phyloP scores from a whole-genome alignment of 2,888 invertebrate genomes.

The Brenthis hecate region DNA sequence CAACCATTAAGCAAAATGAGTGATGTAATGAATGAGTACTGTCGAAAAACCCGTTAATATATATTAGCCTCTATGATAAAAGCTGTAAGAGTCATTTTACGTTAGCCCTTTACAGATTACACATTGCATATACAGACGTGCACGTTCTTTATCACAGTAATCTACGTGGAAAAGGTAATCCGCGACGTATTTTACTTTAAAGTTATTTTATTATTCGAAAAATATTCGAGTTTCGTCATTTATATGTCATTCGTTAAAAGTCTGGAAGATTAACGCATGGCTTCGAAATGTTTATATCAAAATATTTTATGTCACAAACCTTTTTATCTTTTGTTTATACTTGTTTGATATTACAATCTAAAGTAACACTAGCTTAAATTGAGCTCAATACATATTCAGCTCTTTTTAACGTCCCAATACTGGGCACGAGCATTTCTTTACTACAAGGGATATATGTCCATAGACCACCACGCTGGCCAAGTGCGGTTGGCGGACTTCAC shows the following conservation, averaged over 20 bases:
- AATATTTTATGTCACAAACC: too few relatives aligned
- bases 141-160: conserved; percentile 29
- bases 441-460: too few relatives aligned
- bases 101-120: neutral
- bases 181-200: conserved; percentile 30
- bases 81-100: conserved; percentile 10
- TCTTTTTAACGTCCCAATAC: too few relatives aligned
- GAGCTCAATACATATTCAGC: too few relatives aligned
- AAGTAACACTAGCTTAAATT: too few relatives aligned
- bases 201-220: conserved; percentile 30
- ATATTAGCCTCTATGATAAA: conserved; percentile 7
- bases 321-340: too few relatives aligned
- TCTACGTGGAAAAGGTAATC: conserved; percentile 34
- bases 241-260: conserved; percentile 16
- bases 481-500: too few relatives aligned
- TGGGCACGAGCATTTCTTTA: too few relatives aligned
- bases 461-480: too few relatives aligned
- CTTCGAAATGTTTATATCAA: conserved; percentile 7
- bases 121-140: neutral
- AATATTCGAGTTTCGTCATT: conserved; percentile 17
- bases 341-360: too few relatives aligned
- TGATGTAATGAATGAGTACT: conserved; percentile 25
- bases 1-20: conserved; percentile 33
- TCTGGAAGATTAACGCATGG: conserved; percentile 20
- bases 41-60: neutral